Percentiles rank a stretch among this genome's conserved stretches.
Conservation (phyloP, 2,113 vertebrate species). For the Periophthalmus modestus region DNA sequence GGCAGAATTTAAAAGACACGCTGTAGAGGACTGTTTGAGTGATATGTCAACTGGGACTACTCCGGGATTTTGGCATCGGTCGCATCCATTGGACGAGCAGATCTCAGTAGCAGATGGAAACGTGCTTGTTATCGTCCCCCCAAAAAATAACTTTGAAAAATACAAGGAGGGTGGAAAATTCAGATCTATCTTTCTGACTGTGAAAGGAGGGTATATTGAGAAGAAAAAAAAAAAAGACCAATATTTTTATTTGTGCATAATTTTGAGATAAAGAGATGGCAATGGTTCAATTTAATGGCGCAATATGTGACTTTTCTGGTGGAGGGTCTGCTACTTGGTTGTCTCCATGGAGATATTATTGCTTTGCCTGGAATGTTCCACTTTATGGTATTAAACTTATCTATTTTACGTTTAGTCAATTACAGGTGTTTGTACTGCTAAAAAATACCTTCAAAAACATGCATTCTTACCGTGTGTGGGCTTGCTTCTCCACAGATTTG, state of each 20-base stretch:
- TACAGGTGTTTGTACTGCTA: not conserved
- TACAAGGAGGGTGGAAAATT: slow-evolving; percentile 15
- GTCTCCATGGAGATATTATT: not conserved
- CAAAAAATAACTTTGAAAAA: slow-evolving; percentile 40
- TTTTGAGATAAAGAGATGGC: slow-evolving; percentile 27
- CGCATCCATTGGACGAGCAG: slow-evolving; percentile 60
- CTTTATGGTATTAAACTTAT: not conserved
- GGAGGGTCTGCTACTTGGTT: not conserved
- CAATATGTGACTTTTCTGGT: not conserved
- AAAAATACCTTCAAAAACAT: not conserved
- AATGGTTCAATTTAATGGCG: slow-evolving; percentile 29
- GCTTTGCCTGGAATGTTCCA: not conserved
- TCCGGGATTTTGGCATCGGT: slow-evolving; percentile 59
- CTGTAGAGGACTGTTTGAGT: slow-evolving; percentile 62
- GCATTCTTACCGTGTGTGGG: too few species aligned
- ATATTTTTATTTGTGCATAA: slow-evolving; percentile 47
- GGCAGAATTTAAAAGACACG: slow-evolving; percentile 63
- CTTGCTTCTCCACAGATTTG: not conserved
- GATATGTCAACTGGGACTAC: slow-evolving; percentile 67
- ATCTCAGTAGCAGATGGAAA: slow-evolving; percentile 66
- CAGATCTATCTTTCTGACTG: slow-evolving; percentile 46
- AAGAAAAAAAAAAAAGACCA: slow-evolving; percentile 17
- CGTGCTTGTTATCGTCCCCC: slow-evolving; percentile 41
- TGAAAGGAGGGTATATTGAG: slow-evolving; percentile 41
- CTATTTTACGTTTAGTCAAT: not conserved